Percentiles rank a stretch among this genome's conserved stretches.
These are phyloP conservation scores for Drosophila koepferae DNA, from an alignment of 2,888 invertebrate species.

Conservation along the genomic window DNA sequence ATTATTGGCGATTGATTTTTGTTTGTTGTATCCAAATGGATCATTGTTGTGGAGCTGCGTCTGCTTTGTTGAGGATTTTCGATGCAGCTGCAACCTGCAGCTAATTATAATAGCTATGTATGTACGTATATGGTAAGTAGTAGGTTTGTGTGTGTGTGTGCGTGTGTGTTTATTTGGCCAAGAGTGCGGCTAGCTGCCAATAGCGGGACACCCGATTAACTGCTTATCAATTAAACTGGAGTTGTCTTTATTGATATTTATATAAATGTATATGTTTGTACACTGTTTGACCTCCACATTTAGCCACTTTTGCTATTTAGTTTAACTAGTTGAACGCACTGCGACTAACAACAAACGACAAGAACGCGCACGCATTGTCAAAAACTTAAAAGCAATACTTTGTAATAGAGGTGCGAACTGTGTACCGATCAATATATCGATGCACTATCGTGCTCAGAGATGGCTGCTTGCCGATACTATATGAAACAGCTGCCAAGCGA, in stretches of 20 bases:
- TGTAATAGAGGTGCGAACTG: conserved; percentile 32
- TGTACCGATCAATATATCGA: conserved; percentile 30
- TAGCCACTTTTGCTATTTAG: conserved; percentile 12
- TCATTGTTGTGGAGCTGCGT: conserved; percentile 34
- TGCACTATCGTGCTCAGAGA: conserved; percentile 14
- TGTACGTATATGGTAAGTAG: conserved; percentile 18
- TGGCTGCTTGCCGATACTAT: background rate
- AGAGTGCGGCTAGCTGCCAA: conserved; percentile 26
- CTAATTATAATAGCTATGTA: conserved; percentile 29
- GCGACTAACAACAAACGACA: conserved; percentile 16
- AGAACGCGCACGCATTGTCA: conserved; percentile 53
- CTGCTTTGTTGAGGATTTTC: conserved; percentile 16
- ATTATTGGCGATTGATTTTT: conserved; percentile 78
- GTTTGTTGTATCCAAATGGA: conserved; percentile 50
- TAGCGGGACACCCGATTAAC: conserved; percentile 3
- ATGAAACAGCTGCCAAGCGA: conserved; percentile 12
- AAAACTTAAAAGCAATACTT: conserved; percentile 35
- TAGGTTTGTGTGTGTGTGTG: conserved; percentile 5
- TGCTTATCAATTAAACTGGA: conserved; percentile 10
- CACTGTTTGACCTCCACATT: background rate
- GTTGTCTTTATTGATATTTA: background rate
- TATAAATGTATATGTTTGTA: background rate
- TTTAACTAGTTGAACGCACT: conserved; percentile 24
- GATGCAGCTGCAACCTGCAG: conserved; percentile 49
- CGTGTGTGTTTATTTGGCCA: conserved; percentile 25